Evolutionary conservation across 2,113 vertebrate genomes (phyloP).

Genomic region (Candoia aspera): DNA sequence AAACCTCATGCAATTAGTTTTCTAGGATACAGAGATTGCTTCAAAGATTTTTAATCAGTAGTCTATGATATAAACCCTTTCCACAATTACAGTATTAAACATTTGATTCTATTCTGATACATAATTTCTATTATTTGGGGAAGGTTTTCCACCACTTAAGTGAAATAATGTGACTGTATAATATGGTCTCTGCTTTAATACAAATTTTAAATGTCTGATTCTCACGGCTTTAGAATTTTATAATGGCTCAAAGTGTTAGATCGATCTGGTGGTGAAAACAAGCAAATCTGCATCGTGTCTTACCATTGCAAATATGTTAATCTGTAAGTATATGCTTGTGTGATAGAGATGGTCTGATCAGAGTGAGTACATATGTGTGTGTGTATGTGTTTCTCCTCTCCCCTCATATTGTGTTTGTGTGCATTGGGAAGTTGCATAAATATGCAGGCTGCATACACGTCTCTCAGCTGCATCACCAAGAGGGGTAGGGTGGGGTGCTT

Average conservation of each 20-base stretch:
- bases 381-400: neutral
- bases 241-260: neutral
- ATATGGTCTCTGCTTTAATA: neutral
- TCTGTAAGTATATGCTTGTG: neutral
- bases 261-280: neutral
- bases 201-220: neutral
- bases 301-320: neutral
- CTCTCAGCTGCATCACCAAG: neutral
- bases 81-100: neutral
- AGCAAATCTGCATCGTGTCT: neutral
- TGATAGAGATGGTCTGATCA: neutral
- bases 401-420: neutral
- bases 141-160: neutral
- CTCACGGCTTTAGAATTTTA: neutral
- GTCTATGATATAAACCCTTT: neutral
- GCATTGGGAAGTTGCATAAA: neutral
- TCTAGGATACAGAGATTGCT: neutral
- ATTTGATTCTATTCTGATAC: neutral
- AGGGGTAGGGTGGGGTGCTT: neutral
- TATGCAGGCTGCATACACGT: neutral
- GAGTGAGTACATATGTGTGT: neutral
- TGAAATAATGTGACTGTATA: neutral
- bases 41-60: neutral
- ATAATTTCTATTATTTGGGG: neutral
- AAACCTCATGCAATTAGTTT: neutral